phyloP scores from a whole-genome alignment of 2,113 vertebrate genomes.

The Embiotoca jacksoni region DNA sequence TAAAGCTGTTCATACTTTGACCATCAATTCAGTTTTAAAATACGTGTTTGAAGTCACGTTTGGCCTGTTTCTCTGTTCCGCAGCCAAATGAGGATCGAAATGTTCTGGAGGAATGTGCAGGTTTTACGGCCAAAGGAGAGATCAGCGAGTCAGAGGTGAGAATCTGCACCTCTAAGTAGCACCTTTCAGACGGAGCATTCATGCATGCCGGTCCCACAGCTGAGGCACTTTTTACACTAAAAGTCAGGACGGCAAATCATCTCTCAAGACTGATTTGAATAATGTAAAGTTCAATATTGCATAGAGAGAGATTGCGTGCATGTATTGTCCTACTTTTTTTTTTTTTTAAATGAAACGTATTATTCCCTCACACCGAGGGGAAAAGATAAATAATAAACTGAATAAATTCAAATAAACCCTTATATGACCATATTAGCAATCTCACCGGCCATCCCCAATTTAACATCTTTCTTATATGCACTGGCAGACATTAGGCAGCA shows the following conservation, averaged over 20 bases:
- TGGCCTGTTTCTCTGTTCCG: constrained; percentile 4
- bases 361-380: too few relatives aligned
- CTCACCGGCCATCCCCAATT: too few relatives aligned
- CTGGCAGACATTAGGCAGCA: not conserved
- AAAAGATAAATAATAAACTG: too few relatives aligned
- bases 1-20: too few relatives aligned
- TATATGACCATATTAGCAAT: too few relatives aligned
- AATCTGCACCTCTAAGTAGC: not conserved
- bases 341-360: too few relatives aligned
- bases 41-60: not conserved
- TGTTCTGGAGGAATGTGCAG: constrained; percentile 90
- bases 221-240: not conserved
- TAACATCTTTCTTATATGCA: not conserved
- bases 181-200: not conserved
- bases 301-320: too few relatives aligned
- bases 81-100: constrained; percentile 95
- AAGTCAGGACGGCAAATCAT: not conserved
- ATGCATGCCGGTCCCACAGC: not conserved
- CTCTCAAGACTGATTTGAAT: too few relatives aligned
- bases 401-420: too few relatives aligned
- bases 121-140: constrained; percentile 80
- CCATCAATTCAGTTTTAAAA: too few relatives aligned
- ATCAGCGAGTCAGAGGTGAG: constrained; percentile 78
- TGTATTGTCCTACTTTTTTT: too few relatives aligned
- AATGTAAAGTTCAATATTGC: too few relatives aligned